phyloP scores from a whole-genome alignment of 2,888 invertebrate species.

The Lamproptera curius region DNA sequence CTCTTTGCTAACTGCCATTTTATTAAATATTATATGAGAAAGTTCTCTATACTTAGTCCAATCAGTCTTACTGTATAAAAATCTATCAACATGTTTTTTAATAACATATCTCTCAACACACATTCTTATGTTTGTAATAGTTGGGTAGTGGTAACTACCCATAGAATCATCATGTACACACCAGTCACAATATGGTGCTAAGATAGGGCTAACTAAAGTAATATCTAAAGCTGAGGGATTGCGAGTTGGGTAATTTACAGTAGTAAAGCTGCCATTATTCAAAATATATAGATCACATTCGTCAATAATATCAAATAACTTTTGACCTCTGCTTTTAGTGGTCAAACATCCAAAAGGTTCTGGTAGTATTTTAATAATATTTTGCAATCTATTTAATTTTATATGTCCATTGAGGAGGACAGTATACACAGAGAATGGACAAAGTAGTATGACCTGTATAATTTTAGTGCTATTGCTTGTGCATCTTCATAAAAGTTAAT shows the following conservation, averaged over 20 bases:
- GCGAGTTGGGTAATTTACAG: conserved; percentile 7
- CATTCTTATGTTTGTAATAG: conserved; percentile 14
- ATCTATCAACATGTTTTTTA: neutral
- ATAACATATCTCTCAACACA: conserved; percentile 14
- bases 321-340: conserved; percentile 15
- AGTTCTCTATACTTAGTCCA: too few relatives aligned
- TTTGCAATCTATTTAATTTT: too few relatives aligned
- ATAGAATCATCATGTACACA: too few relatives aligned
- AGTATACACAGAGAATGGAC: too few relatives aligned
- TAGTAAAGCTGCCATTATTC: conserved; percentile 19
- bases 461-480: too few relatives aligned
- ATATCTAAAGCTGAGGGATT: too few relatives aligned
- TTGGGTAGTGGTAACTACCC: conserved; percentile 24
- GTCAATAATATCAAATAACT: conserved; percentile 22
- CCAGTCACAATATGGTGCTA: conserved; percentile 15
- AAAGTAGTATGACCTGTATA: too few relatives aligned
- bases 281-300: conserved; percentile 22
- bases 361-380: too few relatives aligned
- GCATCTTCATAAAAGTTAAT: too few relatives aligned
- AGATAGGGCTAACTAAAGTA: too few relatives aligned
- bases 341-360: conserved; percentile 24
- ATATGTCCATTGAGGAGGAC: too few relatives aligned
- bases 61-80: too few relatives aligned
- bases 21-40: conserved; percentile 15
- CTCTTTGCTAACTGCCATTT: conserved; percentile 4